Percentiles rank a stretch among this genome's conserved stretches.
phyloP scores from a whole-genome alignment of 92 coral and sea anemone species.

The Ricordea florida region DNA sequence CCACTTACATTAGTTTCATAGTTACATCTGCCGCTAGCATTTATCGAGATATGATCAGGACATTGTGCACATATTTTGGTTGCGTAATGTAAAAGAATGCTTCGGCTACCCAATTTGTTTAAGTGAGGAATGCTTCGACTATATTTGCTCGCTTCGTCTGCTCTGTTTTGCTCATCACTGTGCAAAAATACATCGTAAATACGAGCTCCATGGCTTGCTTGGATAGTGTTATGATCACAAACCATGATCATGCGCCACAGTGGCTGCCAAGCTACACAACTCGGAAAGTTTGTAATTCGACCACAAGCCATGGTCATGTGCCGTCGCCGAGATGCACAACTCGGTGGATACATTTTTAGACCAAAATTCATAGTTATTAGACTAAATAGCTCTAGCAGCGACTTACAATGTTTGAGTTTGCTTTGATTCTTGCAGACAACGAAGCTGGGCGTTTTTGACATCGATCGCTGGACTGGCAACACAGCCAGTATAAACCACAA shows the following conservation, averaged over 20 bases:
- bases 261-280: constrained; percentile 10
- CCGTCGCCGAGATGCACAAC: constrained; percentile 10
- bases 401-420: too few species aligned
- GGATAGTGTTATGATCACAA: constrained; percentile 6
- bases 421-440: neutral
- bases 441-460: neutral
- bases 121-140: neutral
- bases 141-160: constrained; percentile 12
- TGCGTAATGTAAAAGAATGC: neutral
- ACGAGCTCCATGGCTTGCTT: neutral
- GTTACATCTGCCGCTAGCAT: constrained; percentile 15
- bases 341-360: constrained; percentile 3
- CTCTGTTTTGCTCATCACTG: neutral
- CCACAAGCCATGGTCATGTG: constrained; percentile 3
- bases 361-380: neutral
- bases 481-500: too few species aligned
- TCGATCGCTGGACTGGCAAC: neutral
- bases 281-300: constrained; percentile 1
- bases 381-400: neutral
- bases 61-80: constrained; percentile 8
- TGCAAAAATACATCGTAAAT: neutral
- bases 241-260: constrained; percentile 2
- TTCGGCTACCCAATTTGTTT: neutral
- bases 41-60: constrained; percentile 1
- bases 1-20: constrained; percentile 1